phyloP scores from a whole-genome alignment of 2,113 vertebrate species.

The Nothocercus nigrocapillus region DNA sequence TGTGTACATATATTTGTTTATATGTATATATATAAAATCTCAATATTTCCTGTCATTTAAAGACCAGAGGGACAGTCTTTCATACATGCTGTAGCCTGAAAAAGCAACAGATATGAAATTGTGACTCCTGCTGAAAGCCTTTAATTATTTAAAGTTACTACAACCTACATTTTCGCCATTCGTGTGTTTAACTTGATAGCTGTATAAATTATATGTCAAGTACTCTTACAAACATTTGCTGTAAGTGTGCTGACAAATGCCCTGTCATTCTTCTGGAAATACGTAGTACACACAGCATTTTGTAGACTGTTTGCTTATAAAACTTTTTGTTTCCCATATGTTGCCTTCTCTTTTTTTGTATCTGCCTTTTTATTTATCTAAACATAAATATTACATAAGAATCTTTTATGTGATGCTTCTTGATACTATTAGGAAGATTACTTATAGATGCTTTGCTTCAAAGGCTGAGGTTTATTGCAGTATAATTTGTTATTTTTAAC shows the following conservation, averaged over 20 bases:
- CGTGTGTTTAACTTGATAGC: conserved; percentile 63
- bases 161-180: conserved; percentile 46
- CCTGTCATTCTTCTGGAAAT: conserved; percentile 59
- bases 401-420: conserved; percentile 27
- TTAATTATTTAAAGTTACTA: conserved; percentile 69
- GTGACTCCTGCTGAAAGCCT: conserved; percentile 43
- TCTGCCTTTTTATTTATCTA: conserved; percentile 68
- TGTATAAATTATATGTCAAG: conserved; percentile 61
- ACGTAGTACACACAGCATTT: conserved; percentile 23
- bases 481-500: background rate
- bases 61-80: background rate
- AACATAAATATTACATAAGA: conserved; percentile 38
- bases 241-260: conserved; percentile 63
- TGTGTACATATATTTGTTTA: background rate
- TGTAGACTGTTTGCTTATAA: conserved; percentile 46
- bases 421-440: background rate
- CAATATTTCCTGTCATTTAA: background rate
- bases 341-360: conserved; percentile 40
- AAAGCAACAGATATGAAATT: conserved; percentile 38
- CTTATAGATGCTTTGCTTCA: background rate
- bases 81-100: background rate
- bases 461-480: background rate
- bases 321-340: conserved; percentile 36
- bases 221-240: conserved; percentile 46
- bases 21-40: background rate